Percentiles rank a stretch among this genome's conserved stretches.
These are phyloP conservation scores for Sialia sialis DNA, from an alignment of 2,113 vertebrate genomes.

Conservation along the genomic window DNA sequence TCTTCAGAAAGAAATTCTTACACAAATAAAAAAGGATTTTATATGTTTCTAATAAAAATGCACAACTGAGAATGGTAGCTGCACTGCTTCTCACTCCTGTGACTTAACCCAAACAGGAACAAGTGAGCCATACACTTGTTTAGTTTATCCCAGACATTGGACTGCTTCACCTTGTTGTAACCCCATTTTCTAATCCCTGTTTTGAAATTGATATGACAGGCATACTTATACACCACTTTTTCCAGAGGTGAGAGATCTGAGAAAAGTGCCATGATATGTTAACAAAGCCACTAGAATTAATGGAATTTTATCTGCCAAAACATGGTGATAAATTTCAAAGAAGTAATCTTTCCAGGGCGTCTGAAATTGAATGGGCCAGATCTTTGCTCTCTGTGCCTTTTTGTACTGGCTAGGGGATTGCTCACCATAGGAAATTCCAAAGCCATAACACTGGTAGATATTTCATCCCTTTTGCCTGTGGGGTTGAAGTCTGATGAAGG, in stretches of 20 bases:
- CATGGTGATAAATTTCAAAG: neutral
- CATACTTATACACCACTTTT: neutral
- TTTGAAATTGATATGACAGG: neutral
- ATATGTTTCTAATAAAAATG: neutral
- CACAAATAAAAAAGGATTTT: neutral
- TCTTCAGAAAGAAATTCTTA: neutral
- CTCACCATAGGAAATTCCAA: neutral
- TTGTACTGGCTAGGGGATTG: neutral
- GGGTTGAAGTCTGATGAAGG: neutral
- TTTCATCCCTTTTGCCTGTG: neutral
- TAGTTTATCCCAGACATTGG: neutral
- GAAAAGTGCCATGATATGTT: neutral
- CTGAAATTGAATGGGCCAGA: neutral
- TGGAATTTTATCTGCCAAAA: slow-evolving; percentile 8
- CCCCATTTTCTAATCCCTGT: neutral
- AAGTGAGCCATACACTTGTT: neutral
- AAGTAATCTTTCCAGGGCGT: neutral
- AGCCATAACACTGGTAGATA: neutral
- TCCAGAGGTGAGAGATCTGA: neutral
- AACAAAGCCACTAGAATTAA: neutral
- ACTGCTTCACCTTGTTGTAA: neutral
- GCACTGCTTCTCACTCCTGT: neutral
- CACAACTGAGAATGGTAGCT: neutral
- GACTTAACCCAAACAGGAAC: neutral
- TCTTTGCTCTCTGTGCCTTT: neutral